These are phyloP conservation scores for Drosophila buzzatii DNA, from an alignment of 2,888 invertebrate species.

Conservation along the genomic window DNA sequence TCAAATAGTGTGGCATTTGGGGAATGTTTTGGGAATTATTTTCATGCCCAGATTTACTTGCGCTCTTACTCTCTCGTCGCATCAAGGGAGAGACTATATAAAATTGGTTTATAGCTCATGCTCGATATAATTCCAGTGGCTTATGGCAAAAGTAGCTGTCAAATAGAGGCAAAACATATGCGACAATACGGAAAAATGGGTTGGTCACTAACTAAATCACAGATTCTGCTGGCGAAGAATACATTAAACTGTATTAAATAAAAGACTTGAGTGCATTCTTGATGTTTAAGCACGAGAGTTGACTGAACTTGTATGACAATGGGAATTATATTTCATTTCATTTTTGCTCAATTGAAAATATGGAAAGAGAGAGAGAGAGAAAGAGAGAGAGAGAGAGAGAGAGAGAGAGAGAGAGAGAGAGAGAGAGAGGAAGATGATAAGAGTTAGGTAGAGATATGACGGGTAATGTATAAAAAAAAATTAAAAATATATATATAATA, in stretches of 20 bases:
- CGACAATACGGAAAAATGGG: conserved; percentile 26
- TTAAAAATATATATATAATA: neutral
- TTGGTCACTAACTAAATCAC: conserved; percentile 18
- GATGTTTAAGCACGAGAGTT: neutral
- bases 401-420: neutral
- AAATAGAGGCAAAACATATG: conserved; percentile 42
- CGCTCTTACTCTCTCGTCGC: conserved; percentile 10
- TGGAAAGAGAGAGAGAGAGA: too few species aligned
- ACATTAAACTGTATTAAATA: conserved; percentile 16
- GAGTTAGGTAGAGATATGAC: neutral
- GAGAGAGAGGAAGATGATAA: neutral
- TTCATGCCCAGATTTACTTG: conserved; percentile 54
- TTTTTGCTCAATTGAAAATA: too few species aligned
- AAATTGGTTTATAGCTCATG: conserved; percentile 72
- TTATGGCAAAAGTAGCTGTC: conserved; percentile 53
- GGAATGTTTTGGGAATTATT: conserved; percentile 77
- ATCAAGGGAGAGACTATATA: conserved; percentile 43
- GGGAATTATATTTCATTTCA: too few species aligned
- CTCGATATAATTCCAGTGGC: conserved; percentile 56
- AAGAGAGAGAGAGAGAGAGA: neutral
- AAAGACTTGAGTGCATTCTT: neutral
- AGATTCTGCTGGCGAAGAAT: neutral
- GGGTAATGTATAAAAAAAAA: too few species aligned
- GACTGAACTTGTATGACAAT: neutral
- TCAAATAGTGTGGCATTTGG: conserved; percentile 79